Evolutionary conservation across 2,113 vertebrate genomes (phyloP), one percentile per base, ranked within the genome.

Genomic region (Corythoichthys intestinalis): DNA sequence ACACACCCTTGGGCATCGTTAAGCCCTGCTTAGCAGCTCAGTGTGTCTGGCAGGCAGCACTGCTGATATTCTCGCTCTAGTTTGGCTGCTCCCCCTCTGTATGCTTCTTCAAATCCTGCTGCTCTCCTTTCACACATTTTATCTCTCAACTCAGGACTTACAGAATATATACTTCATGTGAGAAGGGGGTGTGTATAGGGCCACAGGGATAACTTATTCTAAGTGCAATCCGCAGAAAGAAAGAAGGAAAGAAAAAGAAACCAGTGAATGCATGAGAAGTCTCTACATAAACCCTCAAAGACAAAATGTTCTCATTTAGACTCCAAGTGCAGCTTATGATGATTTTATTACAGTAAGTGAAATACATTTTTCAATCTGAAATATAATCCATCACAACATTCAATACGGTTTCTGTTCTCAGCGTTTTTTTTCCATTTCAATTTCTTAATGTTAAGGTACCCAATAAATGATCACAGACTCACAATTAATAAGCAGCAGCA

Each of bases 1-100:
- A 85, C 83, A 85, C 74, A 76, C 88, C 88, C 85, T 65, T 71
- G 81, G 85, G 88, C 84, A 82, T 88, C 72, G 85, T 90, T 90
- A 90, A 89, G 86, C 86, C 83, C 85, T 88, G 86, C 86, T 90
- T 87, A 90, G 84, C 86, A 84, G 88, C 88, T 90, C 86, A 87
- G 84, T 79, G 80, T 86, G 83, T 84, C 84, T 87, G 84, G 83
- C 87, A 86, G 83, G 83, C 81, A 80, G 70, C n/a, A 80, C 72
- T 67, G 82, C 85, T 82, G 83, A 86, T 89, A 86, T 85, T 87
- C 85, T 84, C 75, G 80, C 83, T 84, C 83, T 86, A 83, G 86
- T 88, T 86, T 89, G 86, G 85, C 83, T 85, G 83, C 78, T 83
- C 80, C 80, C 59, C 77, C 50, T 84, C 83, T 86, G 84, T 75